Evolutionary conservation across 2,113 vertebrate species (phyloP), one percentile per base, ranked within the genome.

Genomic region (Sylvia atricapilla): DNA sequence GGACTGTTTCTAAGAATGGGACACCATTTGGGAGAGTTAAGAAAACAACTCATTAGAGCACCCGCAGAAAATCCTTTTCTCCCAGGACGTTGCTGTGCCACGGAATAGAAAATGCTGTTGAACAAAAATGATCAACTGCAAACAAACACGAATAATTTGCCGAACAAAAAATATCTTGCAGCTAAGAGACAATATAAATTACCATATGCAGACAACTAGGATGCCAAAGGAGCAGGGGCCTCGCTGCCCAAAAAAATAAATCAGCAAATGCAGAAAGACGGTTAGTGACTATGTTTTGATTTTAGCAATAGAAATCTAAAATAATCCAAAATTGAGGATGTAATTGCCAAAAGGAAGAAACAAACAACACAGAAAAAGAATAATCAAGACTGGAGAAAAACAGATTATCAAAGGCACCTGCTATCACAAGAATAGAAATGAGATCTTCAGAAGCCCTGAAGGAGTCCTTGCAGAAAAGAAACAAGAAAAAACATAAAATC

Each of bases 331-430:
- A 80, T 7, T 60, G 62, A 88, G 74, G 70, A 74, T 76, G 78
- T 74, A 92, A 89, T 81, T 87, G 92, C 73, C 80, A 93, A 93
- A 91, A 87, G 77, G 84, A 94, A 84, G 60, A 96, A 93, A 84
- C 58, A 95, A 79, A 76, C 74, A 95, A 67, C 53, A 82, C 31
- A 83, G 44, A 86, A 90, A 87, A 90, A 93, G 82, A 91, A 95
- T 67, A 89, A 95, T 78, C 64, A 91, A 82, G 81, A 87, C 55
- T 43, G 24, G 31, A 84, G 59, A 88, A 92, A 88, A 92, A 47
- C n/a, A 84, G 64, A 89, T 87, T 89, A 97, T 93, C 87, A 92
- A 94, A 94, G 81, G 50, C 91, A 97, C 89, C 91, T 90, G 53
- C 64, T 84, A 81, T 37, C 89, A 87, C 89, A 84, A 86, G 84